Evolutionary conservation across 2,888 invertebrate genomes (phyloP), one percentile per base, ranked within the genome.

Genomic region (Apoda limacodes): DNA sequence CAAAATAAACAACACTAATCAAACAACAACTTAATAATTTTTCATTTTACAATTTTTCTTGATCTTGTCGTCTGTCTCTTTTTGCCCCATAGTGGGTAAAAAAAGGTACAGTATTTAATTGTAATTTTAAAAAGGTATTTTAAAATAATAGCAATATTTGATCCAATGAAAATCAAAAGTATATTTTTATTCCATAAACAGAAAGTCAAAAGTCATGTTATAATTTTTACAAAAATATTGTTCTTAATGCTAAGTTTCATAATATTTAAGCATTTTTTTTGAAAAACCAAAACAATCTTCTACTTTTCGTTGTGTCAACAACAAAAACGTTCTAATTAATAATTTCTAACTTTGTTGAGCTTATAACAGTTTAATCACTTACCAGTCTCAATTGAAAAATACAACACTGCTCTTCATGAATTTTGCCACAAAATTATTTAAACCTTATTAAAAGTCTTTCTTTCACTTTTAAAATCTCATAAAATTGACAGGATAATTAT

Each of bases 91-190:
- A 9, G 25, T 25, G 25, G 25, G 25, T 13, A 25, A 25, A 25
- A 25, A 25, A 25, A 25, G 25, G 25, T 25, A 12, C 25, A 30
- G 9, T 30, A 24, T 24, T 25, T 31, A 25, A 14, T 20, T 13
- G 13, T 20, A 13, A 21, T 21, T 22, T 10, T 6, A 22, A 9
- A 22, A n/a, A 4, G 22, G 5, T 9, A 6, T 22, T 17, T 6
- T 17, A 7, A 7, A 17, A 17, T 7, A 6, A 17, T 6, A 17
- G 7, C 17, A 17, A 17, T 17, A 17, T 17, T 17, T 17, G 7
- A 7, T 17, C 7, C 17, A 17, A 17, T 17, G 7, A 17, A 17
- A 17, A 6, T 17, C 17, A 17, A 7, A 6, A 5, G 17, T 17
- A 6, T 17, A 17, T 17, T 17, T 17, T 17, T 17, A 17, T 17